phyloP scores from a whole-genome alignment of 2,888 invertebrate species.

The Epinotia brunnichana region DNA sequence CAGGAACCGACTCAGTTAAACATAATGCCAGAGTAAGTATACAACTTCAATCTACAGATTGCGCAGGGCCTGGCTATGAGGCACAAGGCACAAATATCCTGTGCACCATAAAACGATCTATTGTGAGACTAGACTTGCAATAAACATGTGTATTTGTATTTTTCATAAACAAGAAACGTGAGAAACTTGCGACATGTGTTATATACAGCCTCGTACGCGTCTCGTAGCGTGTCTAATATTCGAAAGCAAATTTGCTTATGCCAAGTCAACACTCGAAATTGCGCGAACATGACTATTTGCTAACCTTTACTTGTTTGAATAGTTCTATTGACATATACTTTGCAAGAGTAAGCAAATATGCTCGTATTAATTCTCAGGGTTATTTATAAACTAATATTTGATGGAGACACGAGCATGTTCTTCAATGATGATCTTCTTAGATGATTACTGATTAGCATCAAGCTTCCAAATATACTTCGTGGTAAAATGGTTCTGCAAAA shows the following conservation, averaged over 20 bases:
- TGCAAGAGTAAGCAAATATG: slow-evolving; percentile 16
- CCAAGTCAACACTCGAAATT: slow-evolving; percentile 26
- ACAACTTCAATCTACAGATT: no score
- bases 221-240: slow-evolving; percentile 23
- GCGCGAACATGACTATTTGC: slow-evolving; percentile 28
- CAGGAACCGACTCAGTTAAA: no score
- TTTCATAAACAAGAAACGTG: neutral
- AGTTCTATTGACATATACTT: slow-evolving; percentile 26
- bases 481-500: no score
- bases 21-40: no score
- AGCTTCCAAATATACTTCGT: no score
- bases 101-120: neutral
- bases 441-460: no score
- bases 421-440: no score
- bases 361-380: slow-evolving; percentile 6
- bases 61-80: neutral
- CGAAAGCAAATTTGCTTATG: slow-evolving; percentile 23
- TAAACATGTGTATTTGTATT: neutral
- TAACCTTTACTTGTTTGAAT: slow-evolving; percentile 25
- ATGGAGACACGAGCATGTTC: no score
- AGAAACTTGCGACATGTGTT: neutral
- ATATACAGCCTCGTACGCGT: neutral
- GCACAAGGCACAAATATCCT: neutral
- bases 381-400: slow-evolving; percentile 3
- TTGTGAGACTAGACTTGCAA: neutral